Base-by-base conservation (phyloP, 2,888 invertebrate species). In the Beris morrisii region DNA sequence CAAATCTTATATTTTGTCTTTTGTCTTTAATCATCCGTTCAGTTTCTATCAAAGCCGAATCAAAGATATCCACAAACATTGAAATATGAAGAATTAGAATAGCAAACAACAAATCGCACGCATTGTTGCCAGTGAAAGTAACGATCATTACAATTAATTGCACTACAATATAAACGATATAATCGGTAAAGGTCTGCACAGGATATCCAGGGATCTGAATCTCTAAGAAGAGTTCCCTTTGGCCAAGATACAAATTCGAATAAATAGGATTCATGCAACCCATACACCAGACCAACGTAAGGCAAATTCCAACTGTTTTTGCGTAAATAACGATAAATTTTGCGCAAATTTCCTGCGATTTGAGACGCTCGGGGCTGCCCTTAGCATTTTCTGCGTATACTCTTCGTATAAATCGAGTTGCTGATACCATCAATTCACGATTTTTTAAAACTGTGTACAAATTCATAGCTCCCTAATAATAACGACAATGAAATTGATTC, bases 161-260 rank as follows among this genome's bases (percentile, higher is more conserved):
- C 43, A 38, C 2, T 5, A n/a, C 12, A 4, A 56, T 15, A 13
- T 7, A 15, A 9, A 9, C 44, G 32, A 38, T 38, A 4, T 43
- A 56, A 15, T 32, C 15, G 15, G 12, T n/a, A n/a, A 13, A 2
- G 4, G n/a, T 28, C 6, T 13, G 9, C 5, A 44, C 15, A 4
- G 43, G n/a, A 15, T 43, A 38, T 13, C 3, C 6, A 4, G 56
- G 56, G 15, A 56, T 43, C 7, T 30, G 15, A 7, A n/a, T n/a
- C 11, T 38, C 56, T 4, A 56, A 9, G 32, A 56, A 15, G 5
- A 56, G 43, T 56, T 56, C 56, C 22, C 13, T 9, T 32, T 56
- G 38, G 3, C 43, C 15, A 7, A 38, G n/a, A 15, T 9, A n/a
- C 4, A 56, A 38, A 2, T 4, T 13, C 4, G 32, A 30, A 22